phyloP scores from a whole-genome alignment of 2,888 invertebrate genomes.

The Galerucella pusilla region DNA sequence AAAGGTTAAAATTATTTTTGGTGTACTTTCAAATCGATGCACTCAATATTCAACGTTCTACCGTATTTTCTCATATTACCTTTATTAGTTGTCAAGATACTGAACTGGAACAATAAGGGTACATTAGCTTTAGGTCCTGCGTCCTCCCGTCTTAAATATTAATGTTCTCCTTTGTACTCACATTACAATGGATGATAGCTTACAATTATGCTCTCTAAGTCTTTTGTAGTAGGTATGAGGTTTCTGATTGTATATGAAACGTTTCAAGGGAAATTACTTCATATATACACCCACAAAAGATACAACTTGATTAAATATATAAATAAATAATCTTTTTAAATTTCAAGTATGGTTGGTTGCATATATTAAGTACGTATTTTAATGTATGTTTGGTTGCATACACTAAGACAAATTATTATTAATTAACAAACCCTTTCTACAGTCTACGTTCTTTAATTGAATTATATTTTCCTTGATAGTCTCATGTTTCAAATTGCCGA shows the following conservation, averaged over 20 bases:
- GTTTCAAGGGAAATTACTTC: neutral
- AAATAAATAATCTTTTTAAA: too few relatives aligned
- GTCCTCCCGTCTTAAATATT: constrained; percentile 13
- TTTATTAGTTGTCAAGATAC: neutral
- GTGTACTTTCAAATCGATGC: too few relatives aligned
- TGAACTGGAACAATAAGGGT: neutral
- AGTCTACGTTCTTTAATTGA: neutral
- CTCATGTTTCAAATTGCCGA: neutral
- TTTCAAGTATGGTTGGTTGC: too few relatives aligned
- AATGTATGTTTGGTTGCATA: too few relatives aligned
- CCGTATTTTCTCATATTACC: neutral
- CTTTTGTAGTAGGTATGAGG: constrained; percentile 11
- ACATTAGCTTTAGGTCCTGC: neutral
- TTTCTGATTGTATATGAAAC: neutral
- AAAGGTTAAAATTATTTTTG: too few relatives aligned
- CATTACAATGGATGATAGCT: constrained; percentile 11
- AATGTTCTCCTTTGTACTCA: constrained; percentile 3
- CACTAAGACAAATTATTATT: neutral
- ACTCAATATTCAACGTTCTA: neutral
- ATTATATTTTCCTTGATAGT: neutral
- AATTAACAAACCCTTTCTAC: neutral
- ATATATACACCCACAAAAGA: neutral
- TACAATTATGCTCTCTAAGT: constrained; percentile 10
- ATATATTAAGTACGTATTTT: too few relatives aligned
- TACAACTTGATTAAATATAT: too few relatives aligned